Conservation (phyloP, 2,113 vertebrate genomes). For the Odocoileus hemionus region DNA sequence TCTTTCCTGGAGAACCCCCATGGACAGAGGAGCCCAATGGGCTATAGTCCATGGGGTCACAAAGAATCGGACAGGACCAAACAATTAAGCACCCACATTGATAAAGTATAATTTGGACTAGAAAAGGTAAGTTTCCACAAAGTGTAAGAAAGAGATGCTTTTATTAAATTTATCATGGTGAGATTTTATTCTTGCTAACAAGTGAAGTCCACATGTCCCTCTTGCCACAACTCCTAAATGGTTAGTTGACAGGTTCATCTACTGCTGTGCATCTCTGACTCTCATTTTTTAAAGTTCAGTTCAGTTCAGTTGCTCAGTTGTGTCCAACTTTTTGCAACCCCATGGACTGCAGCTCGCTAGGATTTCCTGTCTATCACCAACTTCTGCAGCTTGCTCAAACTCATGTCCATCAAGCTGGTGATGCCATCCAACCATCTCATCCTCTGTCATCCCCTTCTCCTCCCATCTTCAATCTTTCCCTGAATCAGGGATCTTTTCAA, state of each 20-base stretch:
- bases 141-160: not conserved
- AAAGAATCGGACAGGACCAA: fast-evolving
- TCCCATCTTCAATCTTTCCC: not conserved
- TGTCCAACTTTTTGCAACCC: fast-evolving
- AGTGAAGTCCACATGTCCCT: not conserved
- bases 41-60: not conserved
- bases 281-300: not conserved
- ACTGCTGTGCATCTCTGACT: not conserved
- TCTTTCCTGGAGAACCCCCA: not conserved
- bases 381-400: not conserved
- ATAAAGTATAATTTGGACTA: not conserved
- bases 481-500: not conserved
- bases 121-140: not conserved
- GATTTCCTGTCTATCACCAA: not conserved
- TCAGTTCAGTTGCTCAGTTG: not conserved
- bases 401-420: not conserved
- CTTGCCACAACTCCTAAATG: not conserved
- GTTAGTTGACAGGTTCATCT: not conserved
- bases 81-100: not conserved
- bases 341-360: not conserved
- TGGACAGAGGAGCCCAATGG: not conserved
- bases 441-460: not conserved
- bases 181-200: not conserved
- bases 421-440: not conserved
- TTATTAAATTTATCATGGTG: not conserved